These are phyloP conservation scores for Kryptolebias ocellatus DNA, from an alignment of 2,797 vertebrate genomes.

Conservation along the genomic window DNA sequence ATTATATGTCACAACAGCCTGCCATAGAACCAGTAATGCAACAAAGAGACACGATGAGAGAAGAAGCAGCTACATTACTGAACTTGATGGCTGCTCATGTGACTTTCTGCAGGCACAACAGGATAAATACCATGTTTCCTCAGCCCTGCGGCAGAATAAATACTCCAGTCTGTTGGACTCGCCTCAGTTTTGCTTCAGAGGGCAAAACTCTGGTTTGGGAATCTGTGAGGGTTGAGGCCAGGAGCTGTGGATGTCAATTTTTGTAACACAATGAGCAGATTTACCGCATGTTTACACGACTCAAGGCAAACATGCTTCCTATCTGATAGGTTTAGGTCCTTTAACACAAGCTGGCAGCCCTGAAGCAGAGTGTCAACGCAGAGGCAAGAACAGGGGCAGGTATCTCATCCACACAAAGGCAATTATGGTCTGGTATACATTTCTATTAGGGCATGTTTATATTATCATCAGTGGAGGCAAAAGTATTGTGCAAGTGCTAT, in stretches of 20 bases:
- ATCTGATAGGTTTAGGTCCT: background rate
- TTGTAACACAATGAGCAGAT: conserved; percentile 1
- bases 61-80: conserved; percentile 19
- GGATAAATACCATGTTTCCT: conserved; percentile 34
- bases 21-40: background rate
- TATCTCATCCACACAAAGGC: conserved; percentile 46
- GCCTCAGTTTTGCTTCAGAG: conserved; percentile 41
- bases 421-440: conserved; percentile 32
- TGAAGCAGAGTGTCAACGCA: no score
- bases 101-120: conserved; percentile 38
- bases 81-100: conserved; percentile 25
- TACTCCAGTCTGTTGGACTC: conserved; percentile 23
- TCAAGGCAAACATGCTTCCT: background rate
- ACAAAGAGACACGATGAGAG: conserved; percentile 7
- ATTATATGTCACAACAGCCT: background rate
- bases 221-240: conserved; percentile 9
- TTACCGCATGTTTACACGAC: no score
- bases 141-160: conserved; percentile 42
- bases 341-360: conserved; percentile 9
- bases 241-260: conserved; percentile 12
- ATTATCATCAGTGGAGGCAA: conserved; percentile 34
- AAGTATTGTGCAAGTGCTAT: conserved; percentile 27
- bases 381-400: no score
- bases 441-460: conserved; percentile 53
- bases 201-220: conserved; percentile 30